phyloP scores from a whole-genome alignment of 2,888 invertebrate species.

The Buathra laborator region DNA sequence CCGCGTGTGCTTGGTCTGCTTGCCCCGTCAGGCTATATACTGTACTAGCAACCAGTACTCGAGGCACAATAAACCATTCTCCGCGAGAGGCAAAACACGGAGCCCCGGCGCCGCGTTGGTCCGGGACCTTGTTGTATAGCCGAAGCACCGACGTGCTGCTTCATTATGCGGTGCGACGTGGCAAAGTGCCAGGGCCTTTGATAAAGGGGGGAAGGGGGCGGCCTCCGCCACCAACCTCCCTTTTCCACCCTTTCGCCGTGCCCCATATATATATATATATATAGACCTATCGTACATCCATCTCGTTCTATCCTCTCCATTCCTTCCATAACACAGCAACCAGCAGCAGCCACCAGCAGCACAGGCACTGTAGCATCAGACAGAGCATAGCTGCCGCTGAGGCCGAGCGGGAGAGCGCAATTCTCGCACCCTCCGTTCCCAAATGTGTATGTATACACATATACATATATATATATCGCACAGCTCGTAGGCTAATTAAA shows the following conservation, averaged over 20 bases:
- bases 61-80: slow-evolving; percentile 77
- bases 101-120: slow-evolving; percentile 63
- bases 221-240: slow-evolving; percentile 59
- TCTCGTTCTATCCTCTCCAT: slow-evolving; percentile 43
- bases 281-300: slow-evolving; percentile 18
- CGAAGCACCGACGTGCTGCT: slow-evolving; percentile 82
- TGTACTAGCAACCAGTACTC: slow-evolving; percentile 47
- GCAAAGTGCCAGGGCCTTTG: slow-evolving; percentile 82
- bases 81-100: slow-evolving; percentile 79
- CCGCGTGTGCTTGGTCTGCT: slow-evolving; percentile 20
- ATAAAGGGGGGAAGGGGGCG: slow-evolving; percentile 74
- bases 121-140: slow-evolving; percentile 70
- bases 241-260: slow-evolving; percentile 55
- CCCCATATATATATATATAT: slow-evolving; percentile 20
- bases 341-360: slow-evolving; percentile 7
- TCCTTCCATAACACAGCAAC: slow-evolving; percentile 37
- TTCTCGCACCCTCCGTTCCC: slow-evolving; percentile 22
- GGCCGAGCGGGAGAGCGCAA: slow-evolving; percentile 22
- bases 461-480: slow-evolving; percentile 28
- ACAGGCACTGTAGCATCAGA: slow-evolving; percentile 6
- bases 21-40: slow-evolving; percentile 17
- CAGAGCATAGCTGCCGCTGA: slow-evolving; percentile 12
- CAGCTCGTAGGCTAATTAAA: slow-evolving; percentile 68
- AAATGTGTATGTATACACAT: neutral
- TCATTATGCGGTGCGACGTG: slow-evolving; percentile 83